Percentiles rank a stretch among this genome's conserved stretches.
Conservation (phyloP, 2,797 vertebrate genomes). For the Poecile montanus region DNA sequence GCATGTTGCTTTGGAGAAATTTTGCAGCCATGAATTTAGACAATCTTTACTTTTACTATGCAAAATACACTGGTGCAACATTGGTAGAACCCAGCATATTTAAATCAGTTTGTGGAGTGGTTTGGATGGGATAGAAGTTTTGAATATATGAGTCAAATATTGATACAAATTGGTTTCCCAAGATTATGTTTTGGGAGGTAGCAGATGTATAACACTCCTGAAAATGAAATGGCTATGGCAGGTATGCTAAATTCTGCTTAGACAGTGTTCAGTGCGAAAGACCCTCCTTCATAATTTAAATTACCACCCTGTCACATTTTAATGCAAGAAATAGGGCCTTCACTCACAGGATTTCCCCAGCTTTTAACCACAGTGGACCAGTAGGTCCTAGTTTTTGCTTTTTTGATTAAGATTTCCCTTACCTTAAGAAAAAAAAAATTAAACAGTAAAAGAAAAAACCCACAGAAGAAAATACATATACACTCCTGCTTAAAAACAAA, state of each 20-base stretch:
- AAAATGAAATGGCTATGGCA: slow-evolving; percentile 51
- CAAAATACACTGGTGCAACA: neutral
- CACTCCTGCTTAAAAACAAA: neutral
- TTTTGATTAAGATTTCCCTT: neutral
- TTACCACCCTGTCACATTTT: neutral
- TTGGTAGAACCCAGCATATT: neutral
- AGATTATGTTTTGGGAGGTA: neutral
- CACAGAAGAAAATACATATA: neutral
- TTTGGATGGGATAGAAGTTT: neutral
- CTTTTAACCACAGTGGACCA: neutral
- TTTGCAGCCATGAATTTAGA: neutral
- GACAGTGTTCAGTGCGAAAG: slow-evolving; percentile 1
- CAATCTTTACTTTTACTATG: neutral
- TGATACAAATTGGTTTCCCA: neutral
- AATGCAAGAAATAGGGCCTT: neutral
- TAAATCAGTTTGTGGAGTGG: neutral
- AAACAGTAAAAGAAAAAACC: neutral
- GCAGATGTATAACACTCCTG: neutral
- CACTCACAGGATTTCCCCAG: neutral
- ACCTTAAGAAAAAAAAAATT: neutral
- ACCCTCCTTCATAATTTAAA: slow-evolving; percentile 32
- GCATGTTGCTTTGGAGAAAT: neutral
- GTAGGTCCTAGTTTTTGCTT: neutral
- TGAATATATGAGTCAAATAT: neutral
- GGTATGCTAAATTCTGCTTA: slow-evolving; percentile 34